Evolutionary conservation across 2,888 invertebrate species (phyloP), one percentile per base, ranked within the genome.

Genomic region (Pherbina coryleti): DNA sequence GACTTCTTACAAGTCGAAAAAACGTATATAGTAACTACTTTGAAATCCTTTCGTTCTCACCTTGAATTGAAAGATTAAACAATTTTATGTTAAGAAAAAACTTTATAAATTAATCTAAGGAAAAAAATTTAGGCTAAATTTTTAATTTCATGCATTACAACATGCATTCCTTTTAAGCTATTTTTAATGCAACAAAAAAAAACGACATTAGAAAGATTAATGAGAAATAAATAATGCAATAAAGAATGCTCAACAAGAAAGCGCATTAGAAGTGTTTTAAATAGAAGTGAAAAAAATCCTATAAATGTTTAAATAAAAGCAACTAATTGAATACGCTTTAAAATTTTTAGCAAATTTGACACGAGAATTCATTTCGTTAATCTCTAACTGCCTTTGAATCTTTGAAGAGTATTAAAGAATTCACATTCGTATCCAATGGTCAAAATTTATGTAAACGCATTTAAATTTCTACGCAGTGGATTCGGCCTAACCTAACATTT

Each of bases 61-160:
- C 25, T 8, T 5, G 1, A 57, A 3, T 8, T 22, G 3, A 57
- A 25, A 57, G 57, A 57, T 57, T n/a, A 3, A 57, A 57, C 19
- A 57, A 2, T 11, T 22, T 7, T 60, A 28, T 28, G 60, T 28
- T 11, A 55, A 55, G 22, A 17, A 55, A 17, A 5, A 55, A 57
- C 7, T 57, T 57, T 57, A 19, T 22, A 57, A 57, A 57, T 19
- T 19, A 55, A 55, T 7, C 5, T 9, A n/a, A 22, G 4, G 53
- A 57, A 22, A 57, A 31, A 60, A 4, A 60, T 25, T 11, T n/a
- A 28, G 28, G 17, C 25, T 22, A 60, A 60, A 2, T 60, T 19
- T 60, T 60, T 17, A 28, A 28, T 34, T 69, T 25, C 69, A 69
- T 69, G 69, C 69, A 69, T 25, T 69, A 25, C 49, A 49, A 69